Percentiles rank a stretch among this genome's conserved stretches.
Evolutionary conservation across 2,113 vertebrate species (phyloP).

Genomic region (Sterrhoptilus dennistouni): DNA sequence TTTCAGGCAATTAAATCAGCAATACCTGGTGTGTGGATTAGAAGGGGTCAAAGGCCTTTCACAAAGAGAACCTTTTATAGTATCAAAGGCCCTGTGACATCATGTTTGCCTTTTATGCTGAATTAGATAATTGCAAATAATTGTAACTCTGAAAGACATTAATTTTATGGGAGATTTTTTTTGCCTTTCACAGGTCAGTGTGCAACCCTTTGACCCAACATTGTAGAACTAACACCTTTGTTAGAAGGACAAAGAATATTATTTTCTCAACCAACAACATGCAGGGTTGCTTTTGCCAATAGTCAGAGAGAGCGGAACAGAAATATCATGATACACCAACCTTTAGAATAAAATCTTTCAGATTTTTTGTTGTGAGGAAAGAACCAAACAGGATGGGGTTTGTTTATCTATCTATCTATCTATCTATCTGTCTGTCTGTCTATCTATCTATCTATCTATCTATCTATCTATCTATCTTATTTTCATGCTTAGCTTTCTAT

Average conservation of each 20-base stretch:
- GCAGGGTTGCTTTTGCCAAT: not conserved
- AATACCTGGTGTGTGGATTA: conserved; percentile 55
- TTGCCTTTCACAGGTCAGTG: not conserved
- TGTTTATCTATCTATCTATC: not conserved
- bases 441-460: not conserved
- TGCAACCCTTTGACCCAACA: conserved; percentile 45
- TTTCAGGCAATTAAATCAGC: conserved; percentile 63
- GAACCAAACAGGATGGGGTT: accelerated
- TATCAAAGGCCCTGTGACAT: conserved; percentile 47
- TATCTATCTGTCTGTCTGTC: not conserved
- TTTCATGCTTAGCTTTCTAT: not conserved
- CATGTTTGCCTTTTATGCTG: conserved; percentile 53
- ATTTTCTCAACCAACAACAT: not conserved
- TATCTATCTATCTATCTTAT: not conserved
- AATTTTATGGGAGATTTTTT: conserved; percentile 1
- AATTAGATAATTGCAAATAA: conserved; percentile 63
- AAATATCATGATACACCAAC: not conserved
- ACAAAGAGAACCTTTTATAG: conserved; percentile 41
- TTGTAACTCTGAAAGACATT: conserved; percentile 48
- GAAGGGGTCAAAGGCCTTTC: conserved; percentile 47
- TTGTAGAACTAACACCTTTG: conserved; percentile 19
- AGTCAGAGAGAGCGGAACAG: not conserved
- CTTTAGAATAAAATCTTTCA: not conserved
- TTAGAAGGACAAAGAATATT: conserved; percentile 22
- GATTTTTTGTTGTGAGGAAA: not conserved